A percentile compares a stretch with the other conserved stretches of the same genome.
These are phyloP conservation scores for Lampris megalopsis DNA, from an alignment of 2,113 vertebrate species.

Conservation along the genomic window DNA sequence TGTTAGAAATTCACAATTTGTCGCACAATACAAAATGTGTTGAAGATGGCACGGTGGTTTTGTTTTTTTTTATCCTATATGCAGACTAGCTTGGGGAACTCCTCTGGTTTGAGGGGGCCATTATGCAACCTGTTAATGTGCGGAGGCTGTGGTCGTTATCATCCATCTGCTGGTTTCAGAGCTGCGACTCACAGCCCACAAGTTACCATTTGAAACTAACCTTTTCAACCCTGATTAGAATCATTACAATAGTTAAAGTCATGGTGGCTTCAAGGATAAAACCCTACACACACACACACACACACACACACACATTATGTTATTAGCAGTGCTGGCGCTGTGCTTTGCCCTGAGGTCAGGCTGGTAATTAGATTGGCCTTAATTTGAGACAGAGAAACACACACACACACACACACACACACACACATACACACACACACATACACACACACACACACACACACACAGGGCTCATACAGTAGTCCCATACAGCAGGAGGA, in stretches of 20 bases:
- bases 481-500: constrained; percentile 55
- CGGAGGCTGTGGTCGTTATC: no score
- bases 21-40: no score
- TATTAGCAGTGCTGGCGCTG: constrained; percentile 55
- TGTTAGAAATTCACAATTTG: no score
- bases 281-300: constrained; percentile 2
- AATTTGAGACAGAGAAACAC: constrained; percentile 63
- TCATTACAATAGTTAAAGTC: background rate
- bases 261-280: background rate
- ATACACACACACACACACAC: constrained; percentile 24
- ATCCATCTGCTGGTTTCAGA: background rate
- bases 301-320: constrained; percentile 36
- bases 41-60: no score
- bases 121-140: no score
- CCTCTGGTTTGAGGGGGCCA: no score
- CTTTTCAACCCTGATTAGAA: constrained; percentile 10
- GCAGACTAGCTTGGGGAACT: no score
- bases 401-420: constrained; percentile 4
- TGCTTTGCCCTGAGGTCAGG: constrained; percentile 69
- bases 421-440: constrained; percentile 1
- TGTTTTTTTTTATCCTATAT: no score
- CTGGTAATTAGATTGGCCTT: constrained; percentile 71
- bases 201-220: constrained; percentile 1
- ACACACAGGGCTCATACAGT: constrained; percentile 62
- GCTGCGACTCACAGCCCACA: background rate